A percentile compares a stretch with the other conserved stretches of the same genome.
Conservation (phyloP, 30 jellyfish, hydroid and myxozoan genomes). For the Sanderia malayensis region DNA sequence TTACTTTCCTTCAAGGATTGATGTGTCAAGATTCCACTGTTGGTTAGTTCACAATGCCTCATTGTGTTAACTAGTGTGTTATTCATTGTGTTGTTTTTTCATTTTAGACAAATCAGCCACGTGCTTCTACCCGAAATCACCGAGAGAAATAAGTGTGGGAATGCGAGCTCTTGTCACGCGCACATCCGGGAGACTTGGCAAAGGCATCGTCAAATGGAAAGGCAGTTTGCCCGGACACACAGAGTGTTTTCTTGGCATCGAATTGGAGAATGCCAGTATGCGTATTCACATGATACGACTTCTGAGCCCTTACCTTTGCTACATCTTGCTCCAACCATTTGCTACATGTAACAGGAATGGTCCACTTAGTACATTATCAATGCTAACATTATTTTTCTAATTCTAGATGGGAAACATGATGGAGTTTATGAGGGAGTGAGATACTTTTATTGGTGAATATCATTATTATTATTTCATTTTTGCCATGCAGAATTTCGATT, state of each 20-base stretch:
- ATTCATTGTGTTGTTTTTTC: too few species aligned
- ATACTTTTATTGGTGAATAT: constrained; percentile 30
- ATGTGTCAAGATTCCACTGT: too few species aligned
- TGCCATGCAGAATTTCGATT: too few species aligned
- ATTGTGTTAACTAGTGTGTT: too few species aligned
- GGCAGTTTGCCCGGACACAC: constrained; percentile 47
- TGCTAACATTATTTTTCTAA: too few species aligned
- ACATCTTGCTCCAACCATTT: too few species aligned
- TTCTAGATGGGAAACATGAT: constrained; percentile 49
- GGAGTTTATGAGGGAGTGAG: constrained; percentile 25
- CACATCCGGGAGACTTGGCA: constrained; percentile 43
- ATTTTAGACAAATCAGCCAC: neutral
- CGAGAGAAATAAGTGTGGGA: constrained; percentile 39
- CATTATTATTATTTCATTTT: too few species aligned
- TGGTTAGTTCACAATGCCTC: too few species aligned
- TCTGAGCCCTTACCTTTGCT: too few species aligned
- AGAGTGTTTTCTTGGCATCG: constrained; percentile 51
- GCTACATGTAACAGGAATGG: too few species aligned
- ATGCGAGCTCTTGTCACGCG: constrained; percentile 54
- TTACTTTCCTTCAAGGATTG: too few species aligned
- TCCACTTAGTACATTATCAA: too few species aligned
- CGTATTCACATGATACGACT: neutral
- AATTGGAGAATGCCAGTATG: constrained; percentile 54
- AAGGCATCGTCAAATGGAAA: constrained; percentile 63
- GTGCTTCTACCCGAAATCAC: constrained; percentile 30